phyloP scores from a whole-genome alignment of 1,140 invertebrate genomes.

The Eriocheir sinensis region DNA sequence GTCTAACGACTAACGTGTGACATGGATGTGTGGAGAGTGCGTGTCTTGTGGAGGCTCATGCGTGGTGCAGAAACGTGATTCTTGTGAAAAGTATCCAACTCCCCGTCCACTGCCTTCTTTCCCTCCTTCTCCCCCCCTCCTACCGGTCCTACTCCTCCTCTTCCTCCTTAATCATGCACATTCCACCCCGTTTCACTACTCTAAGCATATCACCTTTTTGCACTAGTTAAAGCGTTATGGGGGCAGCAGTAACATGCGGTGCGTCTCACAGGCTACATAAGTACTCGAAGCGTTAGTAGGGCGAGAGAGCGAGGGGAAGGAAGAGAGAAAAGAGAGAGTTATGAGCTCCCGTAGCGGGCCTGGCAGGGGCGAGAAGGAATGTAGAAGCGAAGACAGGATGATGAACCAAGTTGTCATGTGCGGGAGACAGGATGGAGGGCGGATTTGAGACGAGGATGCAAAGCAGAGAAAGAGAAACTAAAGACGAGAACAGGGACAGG shows the following conservation, averaged over 20 bases:
- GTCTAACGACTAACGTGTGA: too few relatives aligned
- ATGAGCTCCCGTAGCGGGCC: background rate
- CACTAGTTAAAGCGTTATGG: background rate
- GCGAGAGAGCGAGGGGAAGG: background rate
- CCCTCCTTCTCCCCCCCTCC: background rate
- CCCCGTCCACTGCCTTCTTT: background rate
- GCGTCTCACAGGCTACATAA: background rate
- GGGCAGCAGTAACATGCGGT: background rate
- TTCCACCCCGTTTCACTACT: too few relatives aligned
- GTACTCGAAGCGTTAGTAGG: background rate
- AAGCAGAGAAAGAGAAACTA: too few relatives aligned
- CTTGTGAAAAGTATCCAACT: background rate
- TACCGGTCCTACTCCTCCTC: background rate
- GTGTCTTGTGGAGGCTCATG: too few relatives aligned
- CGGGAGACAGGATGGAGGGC: background rate
- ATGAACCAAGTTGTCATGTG: background rate
- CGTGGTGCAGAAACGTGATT: too few relatives aligned
- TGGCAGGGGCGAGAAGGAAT: background rate
- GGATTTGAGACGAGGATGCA: too few relatives aligned
- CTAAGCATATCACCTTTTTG: background rate
- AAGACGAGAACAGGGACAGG: background rate
- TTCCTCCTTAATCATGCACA: too few relatives aligned
- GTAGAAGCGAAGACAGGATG: too few relatives aligned
- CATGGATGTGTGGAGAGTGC: too few relatives aligned
- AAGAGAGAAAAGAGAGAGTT: constrained; percentile 11